phyloP scores from a whole-genome alignment of 2,797 vertebrate genomes.

The Gadopsis bispinosus region DNA sequence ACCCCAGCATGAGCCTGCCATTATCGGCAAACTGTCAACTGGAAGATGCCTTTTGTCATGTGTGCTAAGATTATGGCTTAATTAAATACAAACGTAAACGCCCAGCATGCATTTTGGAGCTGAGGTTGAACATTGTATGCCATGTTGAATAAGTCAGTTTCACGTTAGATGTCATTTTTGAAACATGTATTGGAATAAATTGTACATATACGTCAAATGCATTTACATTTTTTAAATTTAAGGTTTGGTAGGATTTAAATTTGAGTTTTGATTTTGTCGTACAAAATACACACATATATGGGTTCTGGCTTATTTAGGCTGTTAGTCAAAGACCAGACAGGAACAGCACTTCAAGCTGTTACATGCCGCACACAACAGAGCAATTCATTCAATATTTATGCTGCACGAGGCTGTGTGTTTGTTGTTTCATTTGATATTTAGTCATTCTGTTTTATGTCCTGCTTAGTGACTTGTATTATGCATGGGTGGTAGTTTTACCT shows the following conservation, averaged over 20 bases:
- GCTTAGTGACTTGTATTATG: constrained; percentile 39
- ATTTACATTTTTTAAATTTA: not conserved
- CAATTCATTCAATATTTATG: constrained; percentile 60
- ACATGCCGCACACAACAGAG: constrained; percentile 1
- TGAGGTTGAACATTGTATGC: not conserved
- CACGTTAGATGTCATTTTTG: not conserved
- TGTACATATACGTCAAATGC: not conserved
- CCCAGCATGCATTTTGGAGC: constrained; percentile 7
- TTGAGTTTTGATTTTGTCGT: not conserved
- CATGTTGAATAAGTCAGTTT: constrained; percentile 2
- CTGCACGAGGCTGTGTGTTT: constrained; percentile 30
- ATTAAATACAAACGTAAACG: constrained; percentile 5
- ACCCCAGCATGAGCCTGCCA: not conserved
- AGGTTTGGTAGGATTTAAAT: not conserved
- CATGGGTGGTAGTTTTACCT: constrained; percentile 33
- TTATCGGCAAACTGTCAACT: constrained; percentile 5
- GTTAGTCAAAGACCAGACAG: constrained; percentile 17
- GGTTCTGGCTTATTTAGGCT: constrained; percentile 2
- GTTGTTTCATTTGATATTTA: constrained; percentile 53
- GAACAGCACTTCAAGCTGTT: constrained; percentile 14
- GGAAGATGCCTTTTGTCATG: constrained; percentile 1
- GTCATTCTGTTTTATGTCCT: constrained; percentile 57
- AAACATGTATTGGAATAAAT: not conserved
- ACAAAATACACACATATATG: not conserved
- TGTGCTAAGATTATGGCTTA: not conserved